Percentiles rank a stretch among this genome's conserved stretches.
These are phyloP conservation scores for Setophaga coronata DNA, from an alignment of 2,113 vertebrate species.

Conservation along the genomic window DNA sequence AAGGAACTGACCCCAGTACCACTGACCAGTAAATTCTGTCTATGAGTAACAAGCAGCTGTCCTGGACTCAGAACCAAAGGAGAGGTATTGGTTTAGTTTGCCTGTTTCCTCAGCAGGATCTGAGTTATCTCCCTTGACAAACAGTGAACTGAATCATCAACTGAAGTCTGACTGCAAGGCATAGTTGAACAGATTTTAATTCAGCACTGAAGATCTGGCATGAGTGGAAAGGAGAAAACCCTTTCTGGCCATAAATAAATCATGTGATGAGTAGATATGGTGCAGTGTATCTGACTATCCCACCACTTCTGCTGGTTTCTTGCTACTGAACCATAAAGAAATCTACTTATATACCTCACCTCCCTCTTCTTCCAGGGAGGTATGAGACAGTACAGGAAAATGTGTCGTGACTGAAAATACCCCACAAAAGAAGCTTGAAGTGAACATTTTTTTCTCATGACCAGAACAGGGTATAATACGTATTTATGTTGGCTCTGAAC, in stretches of 20 bases:
- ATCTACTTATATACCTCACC: not conserved
- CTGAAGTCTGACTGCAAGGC: not conserved
- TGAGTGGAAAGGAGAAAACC: not conserved
- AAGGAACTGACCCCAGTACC: not conserved
- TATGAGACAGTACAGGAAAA: not conserved
- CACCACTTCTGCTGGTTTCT: not conserved
- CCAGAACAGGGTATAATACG: fast-evolving
- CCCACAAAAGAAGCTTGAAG: not conserved
- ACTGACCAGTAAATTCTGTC: not conserved
- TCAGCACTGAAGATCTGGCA: not conserved
- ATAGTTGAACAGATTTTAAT: not conserved
- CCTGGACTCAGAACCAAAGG: not conserved
- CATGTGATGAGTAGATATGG: not conserved
- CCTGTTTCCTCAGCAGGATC: not conserved
- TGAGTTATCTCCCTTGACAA: not conserved
- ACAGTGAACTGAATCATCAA: not conserved
- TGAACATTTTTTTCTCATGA: not conserved
- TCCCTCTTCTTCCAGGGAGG: not conserved
- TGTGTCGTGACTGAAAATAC: not conserved
- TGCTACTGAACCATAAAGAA: not conserved
- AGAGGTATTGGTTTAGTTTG: not conserved
- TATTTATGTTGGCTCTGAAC: not conserved
- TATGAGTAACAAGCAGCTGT: not conserved
- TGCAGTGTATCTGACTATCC: not conserved
- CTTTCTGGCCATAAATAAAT: not conserved